Evolutionary conservation across 2,797 vertebrate genomes (phyloP).

Genomic region (Sparus aurata): DNA sequence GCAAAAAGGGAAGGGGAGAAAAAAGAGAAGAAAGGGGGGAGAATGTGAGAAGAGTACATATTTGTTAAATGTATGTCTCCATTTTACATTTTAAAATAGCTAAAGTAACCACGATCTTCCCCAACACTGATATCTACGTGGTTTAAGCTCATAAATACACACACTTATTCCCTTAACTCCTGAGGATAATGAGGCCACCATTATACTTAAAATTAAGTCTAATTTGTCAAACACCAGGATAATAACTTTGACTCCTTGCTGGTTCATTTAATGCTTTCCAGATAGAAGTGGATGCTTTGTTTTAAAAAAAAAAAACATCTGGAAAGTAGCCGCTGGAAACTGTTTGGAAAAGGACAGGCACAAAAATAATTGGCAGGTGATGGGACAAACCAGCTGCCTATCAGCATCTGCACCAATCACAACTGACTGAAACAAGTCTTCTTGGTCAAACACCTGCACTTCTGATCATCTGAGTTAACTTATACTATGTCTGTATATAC

Average conservation of each 20-base stretch:
- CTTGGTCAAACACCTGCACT: not conserved
- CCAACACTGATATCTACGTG: not conserved
- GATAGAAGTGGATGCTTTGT: not conserved
- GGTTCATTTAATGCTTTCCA: not conserved
- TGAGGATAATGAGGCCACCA: not conserved
- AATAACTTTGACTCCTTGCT: not conserved
- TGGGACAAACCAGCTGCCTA: no score
- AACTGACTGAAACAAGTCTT: not conserved
- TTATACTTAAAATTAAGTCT: not conserved
- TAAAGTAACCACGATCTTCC: not conserved
- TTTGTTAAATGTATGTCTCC: not conserved
- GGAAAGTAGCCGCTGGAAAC: not conserved
- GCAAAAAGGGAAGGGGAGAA: not conserved
- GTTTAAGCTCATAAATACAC: not conserved
- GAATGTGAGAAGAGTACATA: slow-evolving; percentile 1
- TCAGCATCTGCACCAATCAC: not conserved
- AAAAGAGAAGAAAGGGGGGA: not conserved
- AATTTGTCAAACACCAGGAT: not conserved
- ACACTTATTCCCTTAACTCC: not conserved
- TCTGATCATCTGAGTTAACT: slow-evolving; percentile 1
- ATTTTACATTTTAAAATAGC: not conserved
- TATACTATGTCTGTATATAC: not conserved
- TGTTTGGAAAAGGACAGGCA: no score
- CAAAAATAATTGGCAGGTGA: no score
- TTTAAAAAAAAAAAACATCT: slow-evolving; percentile 7